Evolutionary conservation across 2,888 invertebrate genomes (phyloP), one percentile per base, ranked within the genome.

Genomic region (Rhyacophila evoluta): DNA sequence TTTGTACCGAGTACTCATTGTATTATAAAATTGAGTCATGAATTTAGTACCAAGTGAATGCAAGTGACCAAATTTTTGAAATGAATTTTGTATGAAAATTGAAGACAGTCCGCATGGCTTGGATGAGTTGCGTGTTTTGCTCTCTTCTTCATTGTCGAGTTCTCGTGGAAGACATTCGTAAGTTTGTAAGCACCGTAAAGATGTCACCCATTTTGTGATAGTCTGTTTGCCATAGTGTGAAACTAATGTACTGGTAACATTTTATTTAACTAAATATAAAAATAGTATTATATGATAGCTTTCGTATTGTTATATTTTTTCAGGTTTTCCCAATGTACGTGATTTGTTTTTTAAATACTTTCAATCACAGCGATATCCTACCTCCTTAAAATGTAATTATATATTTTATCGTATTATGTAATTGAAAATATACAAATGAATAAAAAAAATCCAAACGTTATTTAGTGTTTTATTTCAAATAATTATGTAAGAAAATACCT

Each of bases 351-450:
- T 55, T 72, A 36, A 15, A 10, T 33, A 72, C 37, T 27, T 74
- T 75, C 68, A 72, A 76, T 81, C 77, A 72, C 80, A 80, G 76
- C 71, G 41, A 80, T 75, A 55, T 78, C 70, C 80, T 80, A 80
- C 80, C 80, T 80, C 80, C 74, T 80, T 80, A 78, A 75, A 80
- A 74, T 77, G 67, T 77, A 80, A 80, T 78, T 75, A 80, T 77
- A 77, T 80, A 78, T 78, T 79, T 74, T 75, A 80, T 75, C 75
- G 75, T 80, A 78, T 78, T 67, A 69, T 75, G 77, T 80, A 78
- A 75, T 72, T 72, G 41, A 77, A 75, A 80, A 80, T 80, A 83
- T 92, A 79, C 75, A 75, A 71, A 3, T 38, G 71, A 36, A 72
- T 73, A 72, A 72, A 79, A 69, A 69, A 74, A 77, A 77, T 55